Percentiles rank a stretch among this genome's conserved stretches.
phyloP scores from a whole-genome alignment of 64 coral and sea anemone species.

The Montipora cactus region DNA sequence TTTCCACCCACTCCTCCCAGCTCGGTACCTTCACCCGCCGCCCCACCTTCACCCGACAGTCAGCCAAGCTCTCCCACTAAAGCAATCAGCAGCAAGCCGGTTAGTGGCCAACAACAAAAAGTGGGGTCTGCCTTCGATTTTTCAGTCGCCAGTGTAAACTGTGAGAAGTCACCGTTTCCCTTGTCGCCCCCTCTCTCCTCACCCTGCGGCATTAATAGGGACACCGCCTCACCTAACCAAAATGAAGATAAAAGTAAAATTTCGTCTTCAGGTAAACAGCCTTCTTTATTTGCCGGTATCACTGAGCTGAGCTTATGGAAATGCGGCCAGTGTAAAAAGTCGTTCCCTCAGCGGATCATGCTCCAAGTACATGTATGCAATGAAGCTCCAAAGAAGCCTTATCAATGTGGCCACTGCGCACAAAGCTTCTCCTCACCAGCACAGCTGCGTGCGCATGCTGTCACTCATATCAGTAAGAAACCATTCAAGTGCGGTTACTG shows the following conservation, averaged over 20 bases:
- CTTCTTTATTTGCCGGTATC: not conserved
- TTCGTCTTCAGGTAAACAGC: not conserved
- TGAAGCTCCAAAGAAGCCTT: constrained; percentile 36
- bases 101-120: not conserved
- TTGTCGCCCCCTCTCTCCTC: not conserved
- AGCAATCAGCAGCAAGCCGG: constrained; percentile 7
- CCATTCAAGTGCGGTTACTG: constrained; percentile 79
- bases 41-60: constrained; percentile 5
- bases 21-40: constrained; percentile 33
- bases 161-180: not conserved
- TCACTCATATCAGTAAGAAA: constrained; percentile 55
- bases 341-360: constrained; percentile 46
- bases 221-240: not conserved
- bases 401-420: constrained; percentile 63
- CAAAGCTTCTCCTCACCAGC: constrained; percentile 46
- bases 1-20: constrained; percentile 46
- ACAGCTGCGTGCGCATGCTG: constrained; percentile 44
- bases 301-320: constrained; percentile 52
- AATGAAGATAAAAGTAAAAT: not conserved
- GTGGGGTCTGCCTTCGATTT: constrained; percentile 30
- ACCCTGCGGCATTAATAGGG: not conserved
- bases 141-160: not conserved
- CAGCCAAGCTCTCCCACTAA: constrained; percentile 8
- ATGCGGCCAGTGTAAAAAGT: constrained; percentile 66
- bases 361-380: constrained; percentile 61